Evolutionary conservation across 2,797 vertebrate species (phyloP), one percentile per base, ranked within the genome.

Genomic region (Scolopax rusticola): DNA sequence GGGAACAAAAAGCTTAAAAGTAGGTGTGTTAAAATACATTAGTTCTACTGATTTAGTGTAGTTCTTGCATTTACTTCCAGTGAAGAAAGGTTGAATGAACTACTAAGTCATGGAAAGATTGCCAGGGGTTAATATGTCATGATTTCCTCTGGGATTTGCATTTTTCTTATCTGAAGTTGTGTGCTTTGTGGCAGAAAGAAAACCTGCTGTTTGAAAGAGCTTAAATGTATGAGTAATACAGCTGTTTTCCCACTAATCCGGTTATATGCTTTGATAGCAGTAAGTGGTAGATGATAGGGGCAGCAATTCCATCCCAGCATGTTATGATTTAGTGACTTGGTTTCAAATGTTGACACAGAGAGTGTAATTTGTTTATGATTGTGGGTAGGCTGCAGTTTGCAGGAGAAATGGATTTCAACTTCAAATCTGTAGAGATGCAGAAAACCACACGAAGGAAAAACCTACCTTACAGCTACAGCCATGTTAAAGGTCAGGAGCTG

Each of bases 261-360:
- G 97, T 98, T 98, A 97, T 25, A 67, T 68, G 92, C 97, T 98
- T 97, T 98, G 96, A 97, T 97, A 91, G 80, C 94, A 96, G 94
- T 90, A 87, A 97, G 93, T 89, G 27, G 95, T 78, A 90, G 96
- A 97, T 97, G 94, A 97, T 91, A 89, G 95, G 88, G 96, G 89
- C 85, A 94, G 85, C 95, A 96, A 95, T 97, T 98, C 95, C 83
- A 74, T 93, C 96, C 81, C 96, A 96, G 95, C 89, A 87, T 6
- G 80, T 70, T 73, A 47, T 97, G 97, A 98, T 97, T 98, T 97
- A 98, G 84, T 93, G 90, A 77, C 89, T 95, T 83, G 82, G 38
- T 97, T 97, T 97, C 87, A 89, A 56, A 94, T 96, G 95, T 95
- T 97, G 97, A 97, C 96, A 96, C 71, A 59, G 71, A 67, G 79